Conservation (phyloP, 2,797 vertebrate species). For the Galaxias olidus region DNA sequence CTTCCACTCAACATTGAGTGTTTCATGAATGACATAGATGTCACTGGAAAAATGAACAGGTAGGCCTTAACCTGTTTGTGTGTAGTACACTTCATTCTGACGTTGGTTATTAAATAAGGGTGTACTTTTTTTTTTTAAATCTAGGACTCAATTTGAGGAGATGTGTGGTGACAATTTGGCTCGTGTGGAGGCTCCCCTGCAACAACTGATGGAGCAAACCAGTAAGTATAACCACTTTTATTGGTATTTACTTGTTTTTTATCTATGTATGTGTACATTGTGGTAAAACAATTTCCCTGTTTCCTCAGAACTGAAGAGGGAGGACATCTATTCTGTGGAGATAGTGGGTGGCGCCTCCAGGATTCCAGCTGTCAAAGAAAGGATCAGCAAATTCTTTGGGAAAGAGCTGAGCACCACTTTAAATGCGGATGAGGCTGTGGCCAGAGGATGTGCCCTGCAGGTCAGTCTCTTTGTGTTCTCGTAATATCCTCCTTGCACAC, state of each 20-base stretch:
- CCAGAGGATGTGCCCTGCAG: slow-evolving; percentile 94
- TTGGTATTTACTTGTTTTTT: too few relatives aligned
- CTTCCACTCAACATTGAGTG: slow-evolving; percentile 96
- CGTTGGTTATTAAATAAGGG: neutral
- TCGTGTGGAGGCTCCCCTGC: slow-evolving; percentile 90
- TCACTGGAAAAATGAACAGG: slow-evolving; percentile 92
- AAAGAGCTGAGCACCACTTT: slow-evolving; percentile 95
- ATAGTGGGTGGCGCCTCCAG: slow-evolving; percentile 92
- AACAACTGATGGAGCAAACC: slow-evolving; percentile 90
- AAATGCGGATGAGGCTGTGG: slow-evolving; percentile 94
- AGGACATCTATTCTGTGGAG: slow-evolving; percentile 94
- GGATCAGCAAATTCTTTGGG: slow-evolving; percentile 91
- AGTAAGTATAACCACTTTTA: slow-evolving; percentile 78
- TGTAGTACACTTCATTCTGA: neutral
- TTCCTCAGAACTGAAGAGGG: slow-evolving; percentile 86
- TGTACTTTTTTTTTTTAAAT: neutral
- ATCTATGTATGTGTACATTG: too few relatives aligned
- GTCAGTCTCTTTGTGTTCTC: slow-evolving; percentile 60
- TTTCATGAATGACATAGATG: slow-evolving; percentile 98
- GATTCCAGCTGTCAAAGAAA: slow-evolving; percentile 92
- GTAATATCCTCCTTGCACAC: neutral
- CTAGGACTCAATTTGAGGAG: slow-evolving; percentile 91
- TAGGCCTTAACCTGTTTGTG: slow-evolving; percentile 41
- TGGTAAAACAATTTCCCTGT: neutral
- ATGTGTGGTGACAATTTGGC: slow-evolving; percentile 88